These are phyloP conservation scores for Pavo muticus DNA, from an alignment of 2,113 vertebrate genomes.

Conservation along the genomic window DNA sequence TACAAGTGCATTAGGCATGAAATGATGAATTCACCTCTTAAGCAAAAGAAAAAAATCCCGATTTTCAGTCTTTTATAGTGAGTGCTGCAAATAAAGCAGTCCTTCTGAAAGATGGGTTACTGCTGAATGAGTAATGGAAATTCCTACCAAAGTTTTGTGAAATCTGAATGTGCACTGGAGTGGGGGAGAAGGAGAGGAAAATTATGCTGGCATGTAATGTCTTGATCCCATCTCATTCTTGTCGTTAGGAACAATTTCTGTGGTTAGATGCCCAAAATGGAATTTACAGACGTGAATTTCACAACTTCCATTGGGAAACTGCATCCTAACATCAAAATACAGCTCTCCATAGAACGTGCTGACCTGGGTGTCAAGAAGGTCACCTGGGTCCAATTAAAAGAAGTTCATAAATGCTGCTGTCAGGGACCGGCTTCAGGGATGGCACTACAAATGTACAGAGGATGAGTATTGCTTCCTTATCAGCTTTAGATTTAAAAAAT, in stretches of 20 bases:
- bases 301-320: not conserved
- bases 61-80: conserved; percentile 21
- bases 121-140: conserved; percentile 62
- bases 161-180: conserved; percentile 33
- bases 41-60: not conserved
- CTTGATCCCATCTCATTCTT: conserved; percentile 45
- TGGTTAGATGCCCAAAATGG: conserved; percentile 35
- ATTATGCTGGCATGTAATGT: conserved; percentile 59
- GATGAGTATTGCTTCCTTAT: conserved; percentile 35
- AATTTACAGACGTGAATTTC: conserved; percentile 24
- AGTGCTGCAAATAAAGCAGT: conserved; percentile 22
- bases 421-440: not conserved
- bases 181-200: conserved; percentile 21
- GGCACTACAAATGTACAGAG: not conserved
- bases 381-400: conserved; percentile 38
- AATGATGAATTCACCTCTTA: not conserved
- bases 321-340: not conserved
- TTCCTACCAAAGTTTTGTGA: conserved; percentile 62
- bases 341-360: not conserved
- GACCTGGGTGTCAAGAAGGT: not conserved
- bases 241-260: conserved; percentile 31
- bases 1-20: not conserved
- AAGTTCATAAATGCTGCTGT: conserved; percentile 8
- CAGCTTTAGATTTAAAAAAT: conserved; percentile 5
- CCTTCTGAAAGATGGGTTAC: conserved; percentile 30